A percentile compares a stretch with the other conserved stretches of the same genome.
Conservation (phyloP, 2,797 vertebrate genomes). For the Myotis vivesi region DNA sequence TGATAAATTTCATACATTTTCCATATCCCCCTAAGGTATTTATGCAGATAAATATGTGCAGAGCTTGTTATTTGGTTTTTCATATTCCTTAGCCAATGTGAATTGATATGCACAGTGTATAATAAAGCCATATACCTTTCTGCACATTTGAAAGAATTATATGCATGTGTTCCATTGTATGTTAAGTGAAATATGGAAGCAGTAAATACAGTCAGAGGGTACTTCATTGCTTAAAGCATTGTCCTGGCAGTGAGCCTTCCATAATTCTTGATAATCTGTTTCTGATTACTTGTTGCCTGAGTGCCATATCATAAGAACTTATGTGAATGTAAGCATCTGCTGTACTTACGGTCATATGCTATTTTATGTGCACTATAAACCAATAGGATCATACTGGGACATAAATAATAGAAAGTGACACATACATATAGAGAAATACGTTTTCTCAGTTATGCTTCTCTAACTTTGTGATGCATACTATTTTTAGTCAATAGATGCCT, state of each 20-base stretch:
- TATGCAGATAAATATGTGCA: not conserved
- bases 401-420: slow-evolving; percentile 77
- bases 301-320: slow-evolving; percentile 59
- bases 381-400: slow-evolving; percentile 60
- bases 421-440: slow-evolving; percentile 46
- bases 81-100: not conserved
- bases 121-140: slow-evolving; percentile 39
- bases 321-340: slow-evolving; percentile 69
- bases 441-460: slow-evolving; percentile 54
- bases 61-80: slow-evolving; percentile 30
- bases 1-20: not conserved
- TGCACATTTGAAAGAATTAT: slow-evolving; percentile 57
- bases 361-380: slow-evolving; percentile 75
- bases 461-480: slow-evolving; percentile 16
- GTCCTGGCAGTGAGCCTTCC: slow-evolving; percentile 57
- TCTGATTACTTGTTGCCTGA: slow-evolving; percentile 74
- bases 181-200: slow-evolving; percentile 77
- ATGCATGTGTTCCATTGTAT: not conserved
- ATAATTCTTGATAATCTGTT: slow-evolving; percentile 77
- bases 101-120: slow-evolving; percentile 35
- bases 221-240: slow-evolving; percentile 77
- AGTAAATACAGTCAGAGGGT: slow-evolving; percentile 70
- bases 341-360: slow-evolving; percentile 66
- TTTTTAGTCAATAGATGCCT: slow-evolving; percentile 58
- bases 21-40: not conserved